Evolutionary conservation across 2,888 invertebrate genomes (phyloP).

Genomic region (Byasa hedistus): DNA sequence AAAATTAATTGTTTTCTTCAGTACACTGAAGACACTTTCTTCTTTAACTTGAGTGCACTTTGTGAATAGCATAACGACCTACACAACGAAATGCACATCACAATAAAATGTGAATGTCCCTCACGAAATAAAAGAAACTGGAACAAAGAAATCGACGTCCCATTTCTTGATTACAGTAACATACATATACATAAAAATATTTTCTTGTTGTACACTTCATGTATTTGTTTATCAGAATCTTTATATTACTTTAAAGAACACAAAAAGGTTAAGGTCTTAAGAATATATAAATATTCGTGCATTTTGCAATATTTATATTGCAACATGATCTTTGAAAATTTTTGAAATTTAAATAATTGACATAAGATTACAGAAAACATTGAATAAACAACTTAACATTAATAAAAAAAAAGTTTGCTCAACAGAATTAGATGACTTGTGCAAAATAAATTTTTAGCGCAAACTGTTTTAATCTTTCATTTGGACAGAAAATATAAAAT

Average conservation of each 20-base stretch:
- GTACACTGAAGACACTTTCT: background rate
- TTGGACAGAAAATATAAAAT: constrained; percentile 53
- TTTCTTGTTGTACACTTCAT: background rate
- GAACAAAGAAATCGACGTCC: constrained; percentile 26
- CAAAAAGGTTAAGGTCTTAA: too few species aligned
- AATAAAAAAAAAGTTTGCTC: too few species aligned
- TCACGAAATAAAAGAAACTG: constrained; percentile 21
- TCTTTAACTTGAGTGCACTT: constrained; percentile 7
- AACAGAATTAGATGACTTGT: background rate
- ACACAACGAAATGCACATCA: constrained; percentile 16
- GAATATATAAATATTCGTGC: too few species aligned
- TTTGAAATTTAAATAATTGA: too few species aligned
- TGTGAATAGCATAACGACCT: constrained; percentile 5
- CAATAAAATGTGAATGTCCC: constrained; percentile 26
- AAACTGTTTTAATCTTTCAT: background rate
- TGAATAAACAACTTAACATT: too few species aligned
- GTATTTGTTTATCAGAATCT: background rate
- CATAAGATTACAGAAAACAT: too few species aligned
- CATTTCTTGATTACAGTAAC: constrained; percentile 21
- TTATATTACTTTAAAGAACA: background rate
- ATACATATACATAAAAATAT: background rate
- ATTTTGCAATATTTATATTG: too few species aligned
- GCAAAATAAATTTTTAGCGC: background rate
- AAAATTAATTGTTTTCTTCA: background rate
- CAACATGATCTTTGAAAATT: too few species aligned